A percentile compares a stretch with the other conserved stretches of the same genome.
phyloP scores from a whole-genome alignment of 2,113 vertebrate species.

The Callipepla squamata region DNA sequence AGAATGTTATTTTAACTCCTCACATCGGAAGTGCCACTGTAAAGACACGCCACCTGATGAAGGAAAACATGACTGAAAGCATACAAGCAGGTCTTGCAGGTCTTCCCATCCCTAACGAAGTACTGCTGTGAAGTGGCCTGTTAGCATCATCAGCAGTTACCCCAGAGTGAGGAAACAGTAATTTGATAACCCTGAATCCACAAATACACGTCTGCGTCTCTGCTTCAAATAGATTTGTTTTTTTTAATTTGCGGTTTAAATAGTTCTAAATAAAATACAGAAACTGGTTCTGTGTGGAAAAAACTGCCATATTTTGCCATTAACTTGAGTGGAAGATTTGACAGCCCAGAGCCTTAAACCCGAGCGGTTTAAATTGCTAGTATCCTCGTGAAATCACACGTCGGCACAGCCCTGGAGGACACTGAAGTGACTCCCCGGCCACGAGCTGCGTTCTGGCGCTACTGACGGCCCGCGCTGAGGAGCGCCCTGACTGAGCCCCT shows the following conservation, averaged over 20 bases:
- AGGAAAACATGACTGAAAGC: slow-evolving; percentile 66
- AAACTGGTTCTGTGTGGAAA: background rate
- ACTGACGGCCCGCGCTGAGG: accelerated
- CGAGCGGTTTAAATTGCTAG: background rate
- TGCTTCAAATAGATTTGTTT: background rate
- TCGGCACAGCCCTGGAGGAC: accelerated
- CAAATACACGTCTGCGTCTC: too few species aligned
- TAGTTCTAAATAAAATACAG: background rate
- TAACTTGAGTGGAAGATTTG: background rate
- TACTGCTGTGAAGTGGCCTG: background rate
- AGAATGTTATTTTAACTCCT: slow-evolving; percentile 72
- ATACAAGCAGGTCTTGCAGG: slow-evolving; percentile 39
- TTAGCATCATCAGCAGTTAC: background rate
- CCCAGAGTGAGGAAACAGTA: background rate
- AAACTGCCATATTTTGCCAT: background rate
- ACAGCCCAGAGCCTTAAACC: background rate
- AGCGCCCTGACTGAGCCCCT: too few species aligned
- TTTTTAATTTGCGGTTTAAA: background rate
- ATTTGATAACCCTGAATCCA: background rate
- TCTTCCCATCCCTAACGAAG: slow-evolving; percentile 66
- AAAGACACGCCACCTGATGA: slow-evolving; percentile 41
- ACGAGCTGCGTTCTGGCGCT: accelerated
- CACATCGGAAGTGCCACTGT: slow-evolving; percentile 75
- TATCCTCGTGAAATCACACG: background rate
- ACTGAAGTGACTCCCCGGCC: accelerated